phyloP scores from a whole-genome alignment of 2,888 invertebrate genomes.

The Cataglyphis rosenhaueri region DNA sequence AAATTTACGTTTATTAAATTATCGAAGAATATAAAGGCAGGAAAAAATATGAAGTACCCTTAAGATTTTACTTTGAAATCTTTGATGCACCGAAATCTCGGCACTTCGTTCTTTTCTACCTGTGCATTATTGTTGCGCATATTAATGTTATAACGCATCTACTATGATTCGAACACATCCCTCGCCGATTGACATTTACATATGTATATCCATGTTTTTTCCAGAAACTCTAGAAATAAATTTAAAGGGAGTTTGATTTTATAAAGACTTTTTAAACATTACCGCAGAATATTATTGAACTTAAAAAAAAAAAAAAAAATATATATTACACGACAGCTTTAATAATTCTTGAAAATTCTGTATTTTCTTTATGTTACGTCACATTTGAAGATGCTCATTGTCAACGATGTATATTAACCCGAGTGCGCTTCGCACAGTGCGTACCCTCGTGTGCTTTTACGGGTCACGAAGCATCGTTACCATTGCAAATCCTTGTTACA shows the following conservation, averaged over 20 bases:
- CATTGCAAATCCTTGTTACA: conserved; percentile 70
- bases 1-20: neutral
- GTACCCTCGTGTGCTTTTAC: conserved; percentile 55
- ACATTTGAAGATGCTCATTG: neutral
- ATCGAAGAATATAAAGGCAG: neutral
- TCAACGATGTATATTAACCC: neutral
- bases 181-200: conserved; percentile 19
- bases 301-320: neutral
- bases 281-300: neutral
- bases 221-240: neutral
- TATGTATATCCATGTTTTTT: neutral
- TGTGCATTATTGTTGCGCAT: neutral
- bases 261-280: neutral
- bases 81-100: neutral
- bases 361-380: neutral
- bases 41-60: neutral
- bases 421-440: conserved; percentile 21
- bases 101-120: conserved; percentile 47
- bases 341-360: neutral
- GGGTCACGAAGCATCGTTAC: conserved; percentile 64
- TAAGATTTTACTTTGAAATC: neutral
- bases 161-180: conserved; percentile 37
- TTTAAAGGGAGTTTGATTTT: neutral
- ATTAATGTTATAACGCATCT: neutral
- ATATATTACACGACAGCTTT: neutral